A percentile compares a stretch with the other conserved stretches of the same genome.
Conservation (phyloP, 2,888 invertebrate species). For the Lepidonotus clava region DNA sequence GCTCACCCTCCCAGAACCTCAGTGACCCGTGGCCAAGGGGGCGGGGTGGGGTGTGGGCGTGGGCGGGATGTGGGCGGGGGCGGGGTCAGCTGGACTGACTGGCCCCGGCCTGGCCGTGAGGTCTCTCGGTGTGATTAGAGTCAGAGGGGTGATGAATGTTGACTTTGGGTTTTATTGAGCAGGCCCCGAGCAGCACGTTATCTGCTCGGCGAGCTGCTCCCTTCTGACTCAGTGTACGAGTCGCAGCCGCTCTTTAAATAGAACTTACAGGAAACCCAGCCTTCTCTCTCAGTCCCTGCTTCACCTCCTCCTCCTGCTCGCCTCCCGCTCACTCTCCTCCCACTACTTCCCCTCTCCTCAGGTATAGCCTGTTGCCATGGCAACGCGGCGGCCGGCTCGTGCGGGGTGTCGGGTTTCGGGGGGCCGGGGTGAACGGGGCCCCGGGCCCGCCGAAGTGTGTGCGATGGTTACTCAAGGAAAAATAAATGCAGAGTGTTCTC, state of each 20-base stretch:
- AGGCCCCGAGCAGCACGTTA: no score
- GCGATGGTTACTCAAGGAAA: slow-evolving; percentile 5
- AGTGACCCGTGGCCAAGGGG: no score
- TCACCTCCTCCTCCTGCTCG: background rate
- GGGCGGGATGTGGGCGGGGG: no score
- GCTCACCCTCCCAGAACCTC: no score
- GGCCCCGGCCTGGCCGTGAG: no score
- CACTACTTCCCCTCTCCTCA: background rate
- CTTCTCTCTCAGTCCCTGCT: slow-evolving; percentile 29
- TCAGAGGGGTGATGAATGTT: no score
- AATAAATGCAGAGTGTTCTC: background rate
- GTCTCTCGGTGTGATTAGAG: no score
- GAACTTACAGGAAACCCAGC: slow-evolving; percentile 47
- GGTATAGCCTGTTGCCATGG: slow-evolving; percentile 54
- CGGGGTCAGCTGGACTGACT: no score
- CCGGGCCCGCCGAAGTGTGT: background rate
- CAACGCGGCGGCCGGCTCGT: slow-evolving; percentile 42
- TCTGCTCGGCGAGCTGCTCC: slow-evolving; percentile 3
- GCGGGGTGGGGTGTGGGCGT: no score
- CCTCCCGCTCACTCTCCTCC: background rate
- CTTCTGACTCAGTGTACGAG: slow-evolving; percentile 27
- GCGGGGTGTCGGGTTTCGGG: slow-evolving; percentile 17
- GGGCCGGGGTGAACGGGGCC: background rate
- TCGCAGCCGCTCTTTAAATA: slow-evolving; percentile 40
- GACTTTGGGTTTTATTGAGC: no score